A percentile compares a stretch with the other conserved stretches of the same genome.
phyloP scores from a whole-genome alignment of 2,113 vertebrate genomes.

The Lophius piscatorius region DNA sequence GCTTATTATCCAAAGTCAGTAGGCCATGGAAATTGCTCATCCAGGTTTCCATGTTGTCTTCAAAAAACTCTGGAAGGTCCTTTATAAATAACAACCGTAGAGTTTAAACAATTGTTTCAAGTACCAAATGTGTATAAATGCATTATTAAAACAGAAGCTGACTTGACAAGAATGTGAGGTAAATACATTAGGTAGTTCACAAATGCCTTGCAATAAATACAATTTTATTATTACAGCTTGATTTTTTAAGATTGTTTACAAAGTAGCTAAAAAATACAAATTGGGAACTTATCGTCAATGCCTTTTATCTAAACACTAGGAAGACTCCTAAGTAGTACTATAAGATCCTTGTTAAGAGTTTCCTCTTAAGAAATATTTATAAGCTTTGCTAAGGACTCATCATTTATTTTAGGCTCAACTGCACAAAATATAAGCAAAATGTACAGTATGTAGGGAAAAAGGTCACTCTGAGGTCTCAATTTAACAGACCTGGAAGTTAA shows the following conservation, averaged over 20 bases:
- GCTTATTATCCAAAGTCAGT: constrained; percentile 96
- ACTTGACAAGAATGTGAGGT: too few relatives aligned
- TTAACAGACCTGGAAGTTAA: constrained; percentile 94
- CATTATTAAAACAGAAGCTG: background rate
- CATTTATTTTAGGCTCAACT: too few relatives aligned
- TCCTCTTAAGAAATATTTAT: too few relatives aligned
- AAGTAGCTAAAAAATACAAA: too few relatives aligned
- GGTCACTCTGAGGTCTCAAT: background rate
- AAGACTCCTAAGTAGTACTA: too few relatives aligned
- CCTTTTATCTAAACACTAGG: too few relatives aligned
- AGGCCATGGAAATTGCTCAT: constrained; percentile 98
- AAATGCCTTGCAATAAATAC: background rate
- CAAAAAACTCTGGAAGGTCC: constrained; percentile 99
- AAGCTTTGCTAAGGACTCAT: too few relatives aligned
- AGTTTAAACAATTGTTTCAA: background rate
- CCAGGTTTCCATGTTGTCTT: constrained; percentile 99
- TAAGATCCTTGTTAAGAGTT: too few relatives aligned
- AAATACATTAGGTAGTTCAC: background rate
- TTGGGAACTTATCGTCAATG: too few relatives aligned
- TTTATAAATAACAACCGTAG: constrained; percentile 50
- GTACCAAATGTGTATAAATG: background rate
- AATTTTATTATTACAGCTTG: too few relatives aligned
- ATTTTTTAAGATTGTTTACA: too few relatives aligned
- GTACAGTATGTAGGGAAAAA: background rate
- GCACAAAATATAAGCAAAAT: background rate